Conservation (phyloP, 2,888 invertebrate genomes). For the Sarcophaga subvicina region DNA sequence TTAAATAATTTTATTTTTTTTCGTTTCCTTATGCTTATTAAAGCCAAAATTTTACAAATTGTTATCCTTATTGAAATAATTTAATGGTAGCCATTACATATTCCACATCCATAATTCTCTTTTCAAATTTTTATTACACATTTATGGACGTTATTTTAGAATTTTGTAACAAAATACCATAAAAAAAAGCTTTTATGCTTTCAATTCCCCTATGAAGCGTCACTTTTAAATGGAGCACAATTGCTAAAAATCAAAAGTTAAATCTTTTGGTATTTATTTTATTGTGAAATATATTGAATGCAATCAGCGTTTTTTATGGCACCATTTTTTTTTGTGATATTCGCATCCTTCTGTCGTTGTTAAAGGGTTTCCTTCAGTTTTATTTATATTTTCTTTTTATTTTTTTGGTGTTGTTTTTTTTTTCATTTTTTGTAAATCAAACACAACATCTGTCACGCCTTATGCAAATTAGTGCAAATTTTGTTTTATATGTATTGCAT, state of each 20-base stretch:
- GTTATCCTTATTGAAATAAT: no score
- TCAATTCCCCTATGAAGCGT: not conserved
- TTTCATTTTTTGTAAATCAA: constrained; percentile 47
- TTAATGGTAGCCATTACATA: no score
- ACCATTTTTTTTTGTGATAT: not conserved
- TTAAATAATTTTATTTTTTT: no score
- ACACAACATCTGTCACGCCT: constrained; percentile 56
- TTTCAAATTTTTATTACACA: no score
- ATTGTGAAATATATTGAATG: constrained; percentile 43
- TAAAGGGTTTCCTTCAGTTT: no score
- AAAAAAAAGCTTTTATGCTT: no score
- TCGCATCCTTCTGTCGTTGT: no score
- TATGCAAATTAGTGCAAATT: constrained; percentile 66
- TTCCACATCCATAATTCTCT: no score
- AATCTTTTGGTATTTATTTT: constrained; percentile 43
- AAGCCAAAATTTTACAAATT: no score
- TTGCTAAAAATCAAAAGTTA: not conserved
- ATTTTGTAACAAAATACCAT: no score
- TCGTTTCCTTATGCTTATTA: no score
- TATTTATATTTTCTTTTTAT: not conserved
- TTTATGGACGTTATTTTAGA: no score
- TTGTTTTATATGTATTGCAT: constrained; percentile 39
- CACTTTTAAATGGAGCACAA: not conserved
- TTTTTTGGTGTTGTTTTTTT: constrained; percentile 27
- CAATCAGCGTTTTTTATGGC: constrained; percentile 52